A percentile compares a stretch with the other conserved stretches of the same genome.
Evolutionary conservation across 2,797 vertebrate species (phyloP).

Genomic region (Discoglossus pictus): DNA sequence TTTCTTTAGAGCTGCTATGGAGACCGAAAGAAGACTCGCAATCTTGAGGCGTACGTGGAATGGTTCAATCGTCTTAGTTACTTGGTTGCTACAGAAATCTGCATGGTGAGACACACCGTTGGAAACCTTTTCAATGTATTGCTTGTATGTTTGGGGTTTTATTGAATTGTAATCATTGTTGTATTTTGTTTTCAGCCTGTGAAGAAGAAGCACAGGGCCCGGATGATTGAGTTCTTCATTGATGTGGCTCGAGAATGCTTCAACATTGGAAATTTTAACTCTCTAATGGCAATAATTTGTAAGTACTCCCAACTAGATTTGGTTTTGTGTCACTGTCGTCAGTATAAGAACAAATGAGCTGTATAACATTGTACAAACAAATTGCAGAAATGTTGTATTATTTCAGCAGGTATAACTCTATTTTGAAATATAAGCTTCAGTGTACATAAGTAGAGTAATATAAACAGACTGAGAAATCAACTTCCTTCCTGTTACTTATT

Average conservation of each 20-base stretch:
- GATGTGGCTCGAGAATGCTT: conserved; percentile 93
- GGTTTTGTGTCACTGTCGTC: too few relatives aligned
- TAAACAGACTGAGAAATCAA: too few relatives aligned
- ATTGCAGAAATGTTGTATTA: too few relatives aligned
- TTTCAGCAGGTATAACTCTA: too few relatives aligned
- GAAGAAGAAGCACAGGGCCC: conserved; percentile 90
- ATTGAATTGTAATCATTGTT: not conserved
- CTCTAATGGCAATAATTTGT: conserved; percentile 96
- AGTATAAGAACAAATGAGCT: too few relatives aligned
- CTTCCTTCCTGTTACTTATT: too few relatives aligned
- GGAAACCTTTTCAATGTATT: not conserved
- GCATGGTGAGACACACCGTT: conserved; percentile 76
- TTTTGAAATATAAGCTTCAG: too few relatives aligned
- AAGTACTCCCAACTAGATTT: conserved; percentile 71
- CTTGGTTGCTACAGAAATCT: conserved; percentile 93
- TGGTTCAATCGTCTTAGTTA: conserved; percentile 97
- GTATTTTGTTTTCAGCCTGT: conserved; percentile 72
- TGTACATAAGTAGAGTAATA: too few relatives aligned
- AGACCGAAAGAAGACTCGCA: conserved; percentile 83
- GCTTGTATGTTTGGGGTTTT: not conserved
- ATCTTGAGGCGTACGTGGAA: conserved; percentile 90
- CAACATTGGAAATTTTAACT: conserved; percentile 97
- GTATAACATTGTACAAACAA: too few relatives aligned
- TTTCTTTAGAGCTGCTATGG: conserved; percentile 77
- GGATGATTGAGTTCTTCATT: conserved; percentile 92